phyloP scores from a whole-genome alignment of 2,113 vertebrate genomes.

The Calyptommatus sinebrachiatus region DNA sequence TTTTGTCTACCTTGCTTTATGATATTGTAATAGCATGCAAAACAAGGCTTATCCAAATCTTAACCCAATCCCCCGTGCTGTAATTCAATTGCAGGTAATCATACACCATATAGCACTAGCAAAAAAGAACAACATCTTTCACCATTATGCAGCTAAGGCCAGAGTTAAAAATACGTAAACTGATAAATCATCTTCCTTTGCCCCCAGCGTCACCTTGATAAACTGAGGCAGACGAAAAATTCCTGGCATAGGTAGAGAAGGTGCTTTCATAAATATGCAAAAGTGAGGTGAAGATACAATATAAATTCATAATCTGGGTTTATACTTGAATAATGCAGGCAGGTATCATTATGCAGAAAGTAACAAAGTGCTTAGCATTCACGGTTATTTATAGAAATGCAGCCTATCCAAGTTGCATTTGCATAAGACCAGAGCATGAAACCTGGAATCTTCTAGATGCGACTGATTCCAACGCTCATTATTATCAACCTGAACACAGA shows the following conservation, averaged over 20 bases:
- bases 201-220: conserved; percentile 17
- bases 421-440: not conserved
- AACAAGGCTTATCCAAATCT: conserved; percentile 37
- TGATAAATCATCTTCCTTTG: conserved; percentile 51
- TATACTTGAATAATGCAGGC: conserved; percentile 40
- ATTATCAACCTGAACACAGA: too few relatives aligned
- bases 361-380: conserved; percentile 11
- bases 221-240: not conserved
- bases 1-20: not conserved
- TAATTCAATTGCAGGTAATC: conserved; percentile 49
- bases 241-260: conserved; percentile 46
- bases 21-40: conserved; percentile 29
- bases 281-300: conserved; percentile 45
- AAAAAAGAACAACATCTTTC: conserved; percentile 42
- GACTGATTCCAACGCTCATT: too few relatives aligned
- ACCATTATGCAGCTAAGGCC: conserved; percentile 48
- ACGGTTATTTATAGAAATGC: conserved; percentile 26
- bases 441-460: too few relatives aligned
- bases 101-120: conserved; percentile 41
- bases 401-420: conserved; percentile 28
- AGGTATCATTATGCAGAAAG: conserved; percentile 30
- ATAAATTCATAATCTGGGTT: conserved; percentile 39
- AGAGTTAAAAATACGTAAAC: conserved; percentile 57
- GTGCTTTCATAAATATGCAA: conserved; percentile 57
- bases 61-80: conserved; percentile 46